Base-by-base conservation (phyloP, 2,113 vertebrate genomes). In the Cichladusa arquata region DNA sequence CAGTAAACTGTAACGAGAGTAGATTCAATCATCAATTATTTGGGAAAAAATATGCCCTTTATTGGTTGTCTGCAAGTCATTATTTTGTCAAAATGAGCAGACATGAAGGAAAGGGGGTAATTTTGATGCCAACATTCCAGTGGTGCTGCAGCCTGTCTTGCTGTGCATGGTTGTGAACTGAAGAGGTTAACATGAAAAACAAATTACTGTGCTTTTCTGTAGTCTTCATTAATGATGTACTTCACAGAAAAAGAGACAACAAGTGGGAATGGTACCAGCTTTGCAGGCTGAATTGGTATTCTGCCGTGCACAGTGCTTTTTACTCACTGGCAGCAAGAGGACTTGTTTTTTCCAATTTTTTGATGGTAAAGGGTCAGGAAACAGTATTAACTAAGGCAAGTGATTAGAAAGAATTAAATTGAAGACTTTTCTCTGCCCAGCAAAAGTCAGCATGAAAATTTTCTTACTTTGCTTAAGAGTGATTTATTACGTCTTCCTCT, bases 281-380 rank as follows among this genome's bases (percentile, higher is more conserved):
- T 85, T 82, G 71, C 78, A 89, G 47, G 19, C 67, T 78, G 88
- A 86, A 92, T 69, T 96, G 48, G 47, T 96, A 89, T 85, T 93
- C 70, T 82, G 57, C 76, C 92, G 53, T 88, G 95, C 90, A 69
- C 34, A 24, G 90, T 51, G 64, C 57, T 80, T 90, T 93, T 84
- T 80, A n/a, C 38, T 95, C 82, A 31, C 76, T 94, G 81, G 78
- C 69, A 94, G 76, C 84, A 97, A 50, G 67, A 97, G 19, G 83
- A 64, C 19, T 90, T 92, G 95, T 95, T 96, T 96, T 93, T 96
- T 95, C 88, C 67, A 90, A 42, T 50, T 95, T 51, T 95, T 86
- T 54, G 80, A 48, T 92, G 86, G n/a, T 77, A 92, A 92, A 92
- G 95, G 84, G 73, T 96, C 91, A 96, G 64, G 64, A 86, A 96